These are phyloP conservation scores for Planiliza haematocheilus DNA, from an alignment of 2,113 vertebrate genomes.

Conservation along the genomic window DNA sequence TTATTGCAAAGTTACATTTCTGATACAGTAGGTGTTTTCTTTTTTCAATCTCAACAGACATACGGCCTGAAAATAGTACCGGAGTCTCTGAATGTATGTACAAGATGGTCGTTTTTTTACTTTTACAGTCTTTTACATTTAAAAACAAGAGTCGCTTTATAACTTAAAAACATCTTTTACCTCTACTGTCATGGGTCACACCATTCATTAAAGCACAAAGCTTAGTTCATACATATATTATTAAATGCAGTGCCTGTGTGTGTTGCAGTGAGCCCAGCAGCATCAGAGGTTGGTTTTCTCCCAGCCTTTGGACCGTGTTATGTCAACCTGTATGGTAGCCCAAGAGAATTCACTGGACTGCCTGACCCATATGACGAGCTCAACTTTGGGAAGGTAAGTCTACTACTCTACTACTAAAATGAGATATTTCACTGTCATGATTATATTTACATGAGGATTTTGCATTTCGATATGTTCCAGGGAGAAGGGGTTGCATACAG, in stretches of 20 bases:
- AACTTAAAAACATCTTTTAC: background rate
- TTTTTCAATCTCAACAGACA: slow-evolving; percentile 50
- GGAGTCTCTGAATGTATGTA: slow-evolving; percentile 60
- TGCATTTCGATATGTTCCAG: slow-evolving; percentile 73
- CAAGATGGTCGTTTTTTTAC: slow-evolving; percentile 8
- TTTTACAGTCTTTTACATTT: background rate
- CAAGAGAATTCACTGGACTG: slow-evolving; percentile 92
- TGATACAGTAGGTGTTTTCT: background rate
- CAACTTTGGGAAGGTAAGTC: slow-evolving; percentile 91
- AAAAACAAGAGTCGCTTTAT: background rate
- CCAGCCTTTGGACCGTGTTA: slow-evolving; percentile 97
- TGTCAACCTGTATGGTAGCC: slow-evolving; percentile 95
- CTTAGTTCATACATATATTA: background rate
- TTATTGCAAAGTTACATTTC: background rate
- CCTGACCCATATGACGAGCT: slow-evolving; percentile 94
- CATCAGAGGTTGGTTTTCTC: slow-evolving; percentile 91
- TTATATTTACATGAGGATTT: background rate
- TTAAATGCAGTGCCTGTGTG: slow-evolving; percentile 1
- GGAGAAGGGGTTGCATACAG: slow-evolving; percentile 96
- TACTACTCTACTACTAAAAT: background rate
- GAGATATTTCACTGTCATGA: background rate
- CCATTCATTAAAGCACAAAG: no score
- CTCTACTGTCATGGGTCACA: no score
- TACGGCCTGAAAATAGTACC: slow-evolving; percentile 48
- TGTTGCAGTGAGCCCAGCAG: slow-evolving; percentile 82